Evolutionary conservation across 2,797 vertebrate genomes (phyloP), one percentile per base, ranked within the genome.

Genomic region (Takifugu rubripes): DNA sequence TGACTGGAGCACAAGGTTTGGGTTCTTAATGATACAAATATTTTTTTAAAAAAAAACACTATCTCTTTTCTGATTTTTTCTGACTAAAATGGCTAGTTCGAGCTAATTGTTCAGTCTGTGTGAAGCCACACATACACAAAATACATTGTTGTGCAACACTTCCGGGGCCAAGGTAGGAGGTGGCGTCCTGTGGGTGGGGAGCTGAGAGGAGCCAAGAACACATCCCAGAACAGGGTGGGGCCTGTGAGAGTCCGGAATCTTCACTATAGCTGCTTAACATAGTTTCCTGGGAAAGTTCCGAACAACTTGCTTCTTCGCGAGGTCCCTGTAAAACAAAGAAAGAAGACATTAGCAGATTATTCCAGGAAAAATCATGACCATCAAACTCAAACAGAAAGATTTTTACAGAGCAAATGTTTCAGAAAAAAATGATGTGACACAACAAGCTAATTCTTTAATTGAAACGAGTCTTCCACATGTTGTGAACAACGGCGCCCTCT

Each of bases 241-340:
- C 62, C 60, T 10, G 21, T 25, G 10, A 46, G 25, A 27, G 86
- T 81, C 85, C 83, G 90, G 88, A 85, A 90, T 84, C 57, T 78
- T 87, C 55, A 84, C 94, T 95, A 96, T 89, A 97, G 93, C 87
- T 90, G 93, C 92, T 97, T 98, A 78, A 98, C 96, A 65, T 99
- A 99, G 90, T 99, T 99, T 91, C 97, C 97, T 46, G 97, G 97
- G 89, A 99, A 99, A 85, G 97, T 98, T 90, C 97, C 96, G 87
- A 99, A 99, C 83, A 94, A 91, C 91, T 93, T 97, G 88, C 92
- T 98, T 93, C 94, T 94, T 86, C 94, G 95, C 9, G 96, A 99
- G 46, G 96, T 99, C 87, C 97, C 97, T 99, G 85, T 45, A 86
- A 5, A 47, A 79, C 49, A 81, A 54, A 79, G 21, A 69, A 49